Percentiles rank a stretch among this genome's conserved stretches.
Evolutionary conservation across 2,888 invertebrate genomes (phyloP).

Genomic region (Dascillus cervinus): DNA sequence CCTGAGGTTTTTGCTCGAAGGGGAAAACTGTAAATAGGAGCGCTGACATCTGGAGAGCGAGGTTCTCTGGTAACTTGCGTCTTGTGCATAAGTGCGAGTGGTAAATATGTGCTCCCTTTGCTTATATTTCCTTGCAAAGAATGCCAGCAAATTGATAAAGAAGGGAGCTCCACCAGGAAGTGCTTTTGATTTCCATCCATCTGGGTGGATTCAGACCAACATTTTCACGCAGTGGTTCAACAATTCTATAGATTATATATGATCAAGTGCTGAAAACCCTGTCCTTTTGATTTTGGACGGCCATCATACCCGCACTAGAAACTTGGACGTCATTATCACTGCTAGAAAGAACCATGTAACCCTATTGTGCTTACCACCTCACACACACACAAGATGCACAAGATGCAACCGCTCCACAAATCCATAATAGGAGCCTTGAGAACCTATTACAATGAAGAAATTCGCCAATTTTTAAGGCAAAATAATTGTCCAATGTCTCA

Average conservation of each 20-base stretch:
- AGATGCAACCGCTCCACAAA: constrained; percentile 13
- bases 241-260: constrained; percentile 18
- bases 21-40: constrained; percentile 26
- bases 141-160: constrained; percentile 13
- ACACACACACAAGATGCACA: constrained; percentile 12
- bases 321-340: constrained; percentile 10
- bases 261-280: constrained; percentile 6
- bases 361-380: constrained; percentile 9
- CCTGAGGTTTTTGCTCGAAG: constrained; percentile 20
- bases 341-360: constrained; percentile 11
- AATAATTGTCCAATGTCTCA: constrained; percentile 9
- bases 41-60: constrained; percentile 21
- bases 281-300: constrained; percentile 15
- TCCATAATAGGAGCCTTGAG: constrained; percentile 10
- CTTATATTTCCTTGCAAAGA: constrained; percentile 7
- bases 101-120: constrained; percentile 7
- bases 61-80: constrained; percentile 16
- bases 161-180: constrained; percentile 24
- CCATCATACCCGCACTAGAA: constrained; percentile 12
- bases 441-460: constrained; percentile 7
- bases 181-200: constrained; percentile 13
- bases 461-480: constrained; percentile 8
- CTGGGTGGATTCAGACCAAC: constrained; percentile 24
- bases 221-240: constrained; percentile 23
- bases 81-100: constrained; percentile 8